phyloP scores from a whole-genome alignment of 1,140 invertebrate genomes.

The Oedothorax gibbosus region DNA sequence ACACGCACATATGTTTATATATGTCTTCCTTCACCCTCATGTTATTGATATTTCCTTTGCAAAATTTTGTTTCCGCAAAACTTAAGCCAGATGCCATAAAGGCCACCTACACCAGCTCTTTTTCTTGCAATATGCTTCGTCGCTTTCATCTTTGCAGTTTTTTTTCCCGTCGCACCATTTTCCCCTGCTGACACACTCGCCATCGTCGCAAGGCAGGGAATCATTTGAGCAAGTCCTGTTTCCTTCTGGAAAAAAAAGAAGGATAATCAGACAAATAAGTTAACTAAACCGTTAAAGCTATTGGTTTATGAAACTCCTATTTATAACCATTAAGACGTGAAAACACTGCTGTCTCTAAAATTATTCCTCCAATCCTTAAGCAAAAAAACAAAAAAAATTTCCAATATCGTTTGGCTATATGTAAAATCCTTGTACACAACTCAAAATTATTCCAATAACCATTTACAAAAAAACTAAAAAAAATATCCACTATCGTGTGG shows the following conservation, averaged over 20 bases:
- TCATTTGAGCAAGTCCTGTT: not conserved
- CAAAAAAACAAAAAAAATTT: no score
- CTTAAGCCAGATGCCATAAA: not conserved
- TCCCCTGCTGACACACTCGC: not conserved
- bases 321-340: no score
- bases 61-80: not conserved
- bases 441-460: no score
- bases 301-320: no score
- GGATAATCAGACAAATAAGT: not conserved
- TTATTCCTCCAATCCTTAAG: no score
- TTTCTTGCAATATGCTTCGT: conserved; percentile 10
- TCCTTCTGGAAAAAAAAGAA: not conserved
- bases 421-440: no score
- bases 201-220: conserved; percentile 14
- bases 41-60: not conserved
- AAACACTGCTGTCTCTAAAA: no score
- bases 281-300: not conserved
- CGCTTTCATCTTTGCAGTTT: conserved; percentile 11
- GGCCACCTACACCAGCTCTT: not conserved
- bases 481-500: no score
- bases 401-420: no score
- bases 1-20: not conserved
- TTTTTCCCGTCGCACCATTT: not conserved
- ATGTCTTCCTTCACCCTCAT: not conserved
- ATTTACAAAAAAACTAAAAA: no score